Percentiles rank a stretch among this genome's conserved stretches.
Evolutionary conservation across 2,888 invertebrate species (phyloP).

Genomic region (Hololepta plana): DNA sequence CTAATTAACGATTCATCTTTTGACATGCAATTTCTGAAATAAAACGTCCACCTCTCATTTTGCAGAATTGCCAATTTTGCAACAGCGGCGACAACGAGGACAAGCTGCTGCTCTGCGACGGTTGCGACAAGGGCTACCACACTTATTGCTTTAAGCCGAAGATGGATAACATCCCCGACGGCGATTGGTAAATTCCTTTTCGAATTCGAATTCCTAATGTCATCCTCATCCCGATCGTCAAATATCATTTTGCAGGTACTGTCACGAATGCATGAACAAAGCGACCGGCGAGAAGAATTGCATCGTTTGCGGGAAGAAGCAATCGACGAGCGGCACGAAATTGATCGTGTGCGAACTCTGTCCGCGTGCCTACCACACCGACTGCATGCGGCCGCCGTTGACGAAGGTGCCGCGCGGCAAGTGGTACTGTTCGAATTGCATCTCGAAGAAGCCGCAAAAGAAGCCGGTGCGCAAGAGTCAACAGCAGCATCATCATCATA

Average conservation of each 20-base stretch:
- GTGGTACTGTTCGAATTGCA: conserved; percentile 67
- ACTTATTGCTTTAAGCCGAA: conserved; percentile 96
- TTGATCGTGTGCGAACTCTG: conserved; percentile 81
- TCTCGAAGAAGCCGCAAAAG: conserved; percentile 59
- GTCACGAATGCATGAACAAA: conserved; percentile 88
- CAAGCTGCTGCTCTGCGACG: conserved; percentile 85
- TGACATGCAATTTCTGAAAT: too few relatives aligned
- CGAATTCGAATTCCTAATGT: background rate
- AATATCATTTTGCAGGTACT: conserved; percentile 46
- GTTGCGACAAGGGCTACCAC: conserved; percentile 96
- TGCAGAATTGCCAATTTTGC: conserved; percentile 94
- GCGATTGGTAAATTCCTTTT: conserved; percentile 59
- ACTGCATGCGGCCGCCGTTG: conserved; percentile 80
- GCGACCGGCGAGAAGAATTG: conserved; percentile 86
- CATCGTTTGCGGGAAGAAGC: conserved; percentile 75
- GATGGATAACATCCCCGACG: conserved; percentile 92
- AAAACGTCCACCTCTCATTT: too few relatives aligned
- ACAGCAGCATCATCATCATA: too few relatives aligned
- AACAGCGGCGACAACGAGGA: conserved; percentile 92
- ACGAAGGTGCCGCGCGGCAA: conserved; percentile 42
- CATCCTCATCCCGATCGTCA: too few relatives aligned
- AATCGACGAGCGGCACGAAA: conserved; percentile 30
- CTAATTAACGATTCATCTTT: too few relatives aligned
- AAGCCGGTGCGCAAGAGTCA: conserved; percentile 37
- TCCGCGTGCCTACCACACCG: conserved; percentile 80